phyloP scores from a whole-genome alignment of 2,797 vertebrate genomes.

The Heliangelus exortis region DNA sequence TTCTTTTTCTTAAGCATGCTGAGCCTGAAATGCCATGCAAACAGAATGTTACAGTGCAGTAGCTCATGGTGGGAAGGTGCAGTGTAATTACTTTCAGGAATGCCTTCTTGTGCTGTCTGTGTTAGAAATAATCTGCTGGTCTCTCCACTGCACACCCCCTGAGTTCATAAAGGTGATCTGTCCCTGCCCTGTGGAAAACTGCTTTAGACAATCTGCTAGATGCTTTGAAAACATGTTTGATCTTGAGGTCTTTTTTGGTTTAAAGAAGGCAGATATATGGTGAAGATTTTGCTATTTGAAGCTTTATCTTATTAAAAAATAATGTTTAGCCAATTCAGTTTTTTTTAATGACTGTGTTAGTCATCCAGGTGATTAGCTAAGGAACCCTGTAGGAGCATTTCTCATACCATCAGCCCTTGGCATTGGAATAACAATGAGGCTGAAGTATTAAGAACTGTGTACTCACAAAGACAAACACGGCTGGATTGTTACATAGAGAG shows the following conservation, averaged over 20 bases:
- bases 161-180: not conserved
- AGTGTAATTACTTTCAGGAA: not conserved
- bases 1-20: not conserved
- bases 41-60: not conserved
- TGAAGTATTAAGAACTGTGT: slow-evolving; percentile 54
- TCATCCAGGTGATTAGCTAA: slow-evolving; percentile 78
- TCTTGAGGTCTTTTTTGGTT: not conserved
- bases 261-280: slow-evolving; percentile 1
- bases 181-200: not conserved
- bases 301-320: slow-evolving; percentile 43
- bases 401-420: slow-evolving; percentile 73
- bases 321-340: slow-evolving; percentile 66
- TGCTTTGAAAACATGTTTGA: slow-evolving; percentile 5
- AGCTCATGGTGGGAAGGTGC: not conserved
- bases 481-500: slow-evolving; percentile 53
- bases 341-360: slow-evolving; percentile 72
- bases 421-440: slow-evolving; percentile 73
- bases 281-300: slow-evolving; percentile 8
- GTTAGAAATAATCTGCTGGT: not conserved
- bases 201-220: not conserved
- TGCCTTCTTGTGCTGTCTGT: not conserved
- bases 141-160: not conserved
- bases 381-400: slow-evolving; percentile 68
- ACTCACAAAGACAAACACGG: slow-evolving; percentile 53
- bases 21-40: not conserved